Base-by-base conservation (phyloP, 2,797 vertebrate genomes). In the Gambusia yucatana region DNA sequence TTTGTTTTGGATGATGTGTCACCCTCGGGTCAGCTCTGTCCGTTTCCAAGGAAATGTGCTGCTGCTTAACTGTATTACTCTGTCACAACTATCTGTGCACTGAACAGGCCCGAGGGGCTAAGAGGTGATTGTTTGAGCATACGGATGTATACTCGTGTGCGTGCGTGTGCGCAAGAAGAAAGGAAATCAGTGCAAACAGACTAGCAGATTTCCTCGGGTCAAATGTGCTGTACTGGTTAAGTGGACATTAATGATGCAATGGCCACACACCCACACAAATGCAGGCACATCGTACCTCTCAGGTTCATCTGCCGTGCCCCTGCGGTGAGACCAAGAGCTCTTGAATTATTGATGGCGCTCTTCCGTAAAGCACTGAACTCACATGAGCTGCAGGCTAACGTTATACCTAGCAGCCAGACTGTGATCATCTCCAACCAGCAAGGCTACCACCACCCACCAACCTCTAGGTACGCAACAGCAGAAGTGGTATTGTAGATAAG, bases 201-300 rank as follows among this genome's bases (percentile, higher is more conserved):
- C 84, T 72, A 80, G 80, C 80, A 86, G 78, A 82, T 86, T 86
- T 80, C 86, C 73, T 70, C 3, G 0, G 87, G 92, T 89, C 85
- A 83, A 75, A 82, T 87, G 88, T 84, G 83, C 82, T 85, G 79
- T 82, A 84, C 78, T 82, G 82, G 84, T 89, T 91, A 93, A 93
- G 89, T 91, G 90, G 89, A 88, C 89, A 94, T 94, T 85, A 93
- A 90, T 92, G 92, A 93, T 94, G 91, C 92, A 93, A 81, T 78
- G 90, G 85, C 78, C 44, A 76, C 82, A 84, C 87, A 65, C 82
- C 80, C 86, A 76, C 75, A 57, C 82, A 74, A 83, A 84, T 8
- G 41, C 76, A 39, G 75, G 77, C 90, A 89, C 90, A 86, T 82
- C 82, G 83, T 75, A 81, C 86, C 83, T 93, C 88, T 92, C 81